These are phyloP conservation scores for Apteryx mantelli DNA, from an alignment of 2,113 vertebrate genomes.

Conservation along the genomic window DNA sequence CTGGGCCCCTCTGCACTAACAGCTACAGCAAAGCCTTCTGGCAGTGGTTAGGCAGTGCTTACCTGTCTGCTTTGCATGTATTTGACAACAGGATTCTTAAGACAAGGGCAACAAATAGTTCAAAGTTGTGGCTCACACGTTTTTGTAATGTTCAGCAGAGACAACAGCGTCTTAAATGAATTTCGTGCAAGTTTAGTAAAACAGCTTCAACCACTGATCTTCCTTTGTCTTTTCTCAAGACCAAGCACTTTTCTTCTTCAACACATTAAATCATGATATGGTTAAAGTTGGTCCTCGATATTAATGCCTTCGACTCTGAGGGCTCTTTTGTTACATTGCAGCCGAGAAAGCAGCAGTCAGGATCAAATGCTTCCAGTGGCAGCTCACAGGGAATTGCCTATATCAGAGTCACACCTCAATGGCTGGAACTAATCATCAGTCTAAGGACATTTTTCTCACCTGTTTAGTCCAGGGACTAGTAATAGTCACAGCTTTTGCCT, in stretches of 20 bases:
- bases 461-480: background rate
- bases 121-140: background rate
- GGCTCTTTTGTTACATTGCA: background rate
- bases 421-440: background rate
- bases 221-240: background rate
- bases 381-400: background rate
- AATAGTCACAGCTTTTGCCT: background rate
- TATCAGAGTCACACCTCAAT: background rate
- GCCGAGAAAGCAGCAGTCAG: background rate
- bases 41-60: background rate
- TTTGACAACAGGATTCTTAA: background rate
- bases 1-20: background rate
- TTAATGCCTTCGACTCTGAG: background rate
- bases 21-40: background rate
- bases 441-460: background rate
- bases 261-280: background rate
- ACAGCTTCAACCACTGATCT: background rate
- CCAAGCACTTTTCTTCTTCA: background rate
- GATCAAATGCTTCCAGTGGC: background rate
- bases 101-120: background rate
- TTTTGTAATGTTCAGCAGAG: background rate
- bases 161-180: background rate
- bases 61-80: fast-evolving
- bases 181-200: background rate
- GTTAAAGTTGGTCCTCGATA: background rate